Evolutionary conservation across 1,140 invertebrate species (phyloP), one percentile per base, ranked within the genome.

Genomic region (Pantala flavescens): DNA sequence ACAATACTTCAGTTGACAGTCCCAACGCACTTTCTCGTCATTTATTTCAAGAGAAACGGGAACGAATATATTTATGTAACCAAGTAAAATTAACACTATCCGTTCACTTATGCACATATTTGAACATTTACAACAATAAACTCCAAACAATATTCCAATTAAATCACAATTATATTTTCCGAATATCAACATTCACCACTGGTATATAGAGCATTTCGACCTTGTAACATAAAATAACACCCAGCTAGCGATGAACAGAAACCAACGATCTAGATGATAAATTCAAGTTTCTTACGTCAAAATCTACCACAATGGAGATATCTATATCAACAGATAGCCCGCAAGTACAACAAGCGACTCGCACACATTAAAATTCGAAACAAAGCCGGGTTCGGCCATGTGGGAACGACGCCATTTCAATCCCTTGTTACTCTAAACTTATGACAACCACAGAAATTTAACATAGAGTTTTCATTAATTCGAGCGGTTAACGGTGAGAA

Each of bases 371-470:
- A 72, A 72, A 72, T 5, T 24, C 24, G 55, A 43, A 55, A 70
- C 43, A 74, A 70, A 49, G 73, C 73, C 73, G 42, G 73, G 73
- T 55, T 74, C 55, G 43, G 73, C 73, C 73, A 74, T 74, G 73
- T 74, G 73, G 73, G 73, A 43, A 70, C 43, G 73, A 74, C 73
- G 73, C 73, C 73, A 74, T 74, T 74, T 74, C 73, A 49, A 55
- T 55, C 42, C 43, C 55, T 74, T 55, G 55, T 55, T 49, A 74
- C 24, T n/a, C 73, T 55, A 49, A 74, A 49, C 55, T 24, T 74
- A 74, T 74, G 73, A 74, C 73, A 74, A 55, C 73, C 73, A 55
- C 21, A 10, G 43, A 49, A 55, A 49, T 49, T 55, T 74, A 74
- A 7, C 73, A 55, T n/a, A 21, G 21, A 7, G 19, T 42, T 24